Evolutionary conservation across 37 sponge, comb jelly and placozoan species (phyloP).

Genomic region (Halichondria panicea): DNA sequence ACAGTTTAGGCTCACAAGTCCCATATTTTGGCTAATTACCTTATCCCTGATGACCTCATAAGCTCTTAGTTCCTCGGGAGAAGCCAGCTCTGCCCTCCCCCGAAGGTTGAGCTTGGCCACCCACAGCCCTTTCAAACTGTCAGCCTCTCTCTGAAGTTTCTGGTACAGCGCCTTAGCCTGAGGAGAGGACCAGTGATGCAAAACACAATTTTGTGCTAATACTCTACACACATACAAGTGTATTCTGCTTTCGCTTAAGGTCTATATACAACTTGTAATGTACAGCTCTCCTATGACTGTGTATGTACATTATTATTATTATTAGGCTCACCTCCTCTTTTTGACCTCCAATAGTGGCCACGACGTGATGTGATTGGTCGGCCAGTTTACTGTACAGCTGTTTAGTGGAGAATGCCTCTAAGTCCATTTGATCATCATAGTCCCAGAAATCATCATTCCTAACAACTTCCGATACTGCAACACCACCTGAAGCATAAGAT

Average conservation of each 20-base stretch:
- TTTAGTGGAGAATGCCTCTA: slow-evolving; percentile 1
- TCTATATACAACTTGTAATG: too few species aligned
- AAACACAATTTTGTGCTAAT: neutral
- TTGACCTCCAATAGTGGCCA: neutral
- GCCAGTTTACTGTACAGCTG: neutral
- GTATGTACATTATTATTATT: neutral
- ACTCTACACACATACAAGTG: neutral
- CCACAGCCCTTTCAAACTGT: neutral
- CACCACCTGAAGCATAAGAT: too few species aligned
- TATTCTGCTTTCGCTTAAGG: too few species aligned
- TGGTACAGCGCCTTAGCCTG: slow-evolving; percentile 5
- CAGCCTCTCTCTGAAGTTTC: neutral
- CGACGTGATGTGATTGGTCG: slow-evolving; percentile 4
- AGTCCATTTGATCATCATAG: slow-evolving; percentile 1
- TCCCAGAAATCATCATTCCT: slow-evolving; percentile 8
- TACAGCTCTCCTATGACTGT: too few species aligned
- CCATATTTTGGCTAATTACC: too few species aligned
- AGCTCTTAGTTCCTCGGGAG: slow-evolving; percentile 6
- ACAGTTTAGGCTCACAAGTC: too few species aligned
- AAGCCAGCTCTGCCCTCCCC: neutral
- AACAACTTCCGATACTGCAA: neutral
- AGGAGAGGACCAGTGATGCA: neutral
- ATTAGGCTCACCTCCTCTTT: neutral
- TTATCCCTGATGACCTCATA: neutral
- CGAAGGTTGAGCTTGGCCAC: neutral